phyloP scores from a whole-genome alignment of 2,797 vertebrate genomes.

The Dryobates pubescens region DNA sequence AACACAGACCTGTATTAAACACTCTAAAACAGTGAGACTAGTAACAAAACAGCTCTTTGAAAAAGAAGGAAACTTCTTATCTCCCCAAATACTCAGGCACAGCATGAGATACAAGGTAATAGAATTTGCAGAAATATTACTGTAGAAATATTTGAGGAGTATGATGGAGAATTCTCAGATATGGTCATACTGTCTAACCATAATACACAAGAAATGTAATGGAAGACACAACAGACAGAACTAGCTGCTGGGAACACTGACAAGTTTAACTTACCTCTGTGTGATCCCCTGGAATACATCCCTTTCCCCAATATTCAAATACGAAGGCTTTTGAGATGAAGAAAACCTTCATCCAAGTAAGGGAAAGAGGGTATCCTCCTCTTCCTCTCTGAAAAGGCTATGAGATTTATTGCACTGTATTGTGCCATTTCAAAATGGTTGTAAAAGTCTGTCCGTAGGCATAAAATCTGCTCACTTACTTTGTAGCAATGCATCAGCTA shows the following conservation, averaged over 20 bases:
- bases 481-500: conserved; percentile 28
- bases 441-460: conserved; percentile 29
- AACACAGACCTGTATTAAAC: conserved; percentile 50
- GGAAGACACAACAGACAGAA: neutral
- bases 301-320: neutral
- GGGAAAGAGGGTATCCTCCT: neutral
- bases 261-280: neutral
- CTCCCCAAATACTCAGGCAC: neutral
- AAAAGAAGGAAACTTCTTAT: conserved; percentile 8
- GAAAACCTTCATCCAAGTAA: neutral
- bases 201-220: neutral
- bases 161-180: neutral
- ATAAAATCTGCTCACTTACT: conserved; percentile 39
- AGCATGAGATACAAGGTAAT: neutral
- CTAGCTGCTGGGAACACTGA: neutral
- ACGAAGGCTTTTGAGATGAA: neutral
- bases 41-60: conserved; percentile 58
- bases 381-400: neutral
- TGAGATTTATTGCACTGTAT: neutral
- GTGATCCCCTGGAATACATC: neutral
- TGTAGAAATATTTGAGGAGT: neutral
- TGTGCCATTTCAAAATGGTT: conserved; percentile 35
- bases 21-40: conserved; percentile 60
- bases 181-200: neutral
- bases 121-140: neutral